Percentiles rank a stretch among this genome's conserved stretches.
Conservation (phyloP, 2,113 vertebrate genomes). For the Sceloporus undulatus region DNA sequence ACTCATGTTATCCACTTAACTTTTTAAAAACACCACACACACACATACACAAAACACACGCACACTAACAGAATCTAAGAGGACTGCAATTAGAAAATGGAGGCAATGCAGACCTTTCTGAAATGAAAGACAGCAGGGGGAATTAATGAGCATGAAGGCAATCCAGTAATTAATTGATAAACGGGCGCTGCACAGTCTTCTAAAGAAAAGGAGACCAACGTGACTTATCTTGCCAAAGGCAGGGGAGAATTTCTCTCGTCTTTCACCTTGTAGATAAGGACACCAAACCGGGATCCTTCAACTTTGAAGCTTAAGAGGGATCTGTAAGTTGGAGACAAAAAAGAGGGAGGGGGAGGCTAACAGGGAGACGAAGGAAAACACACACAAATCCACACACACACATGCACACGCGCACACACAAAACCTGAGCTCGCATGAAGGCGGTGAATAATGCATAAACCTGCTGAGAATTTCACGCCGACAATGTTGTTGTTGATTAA, state of each 20-base stretch:
- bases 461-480: slow-evolving; percentile 10
- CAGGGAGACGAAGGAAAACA: no score
- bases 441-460: slow-evolving; percentile 6
- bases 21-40: background rate
- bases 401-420: background rate
- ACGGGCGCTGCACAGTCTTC: slow-evolving; percentile 63
- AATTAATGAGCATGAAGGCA: slow-evolving; percentile 67
- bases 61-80: slow-evolving; percentile 16
- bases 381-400: no score
- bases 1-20: slow-evolving; percentile 38
- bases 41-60: slow-evolving; percentile 21
- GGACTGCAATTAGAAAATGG: slow-evolving; percentile 43
- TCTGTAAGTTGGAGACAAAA: slow-evolving; percentile 42
- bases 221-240: slow-evolving; percentile 70
- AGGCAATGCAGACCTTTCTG: slow-evolving; percentile 52
- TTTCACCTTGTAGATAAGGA: slow-evolving; percentile 76
- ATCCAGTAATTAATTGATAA: slow-evolving; percentile 77
- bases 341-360: background rate
- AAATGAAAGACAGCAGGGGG: slow-evolving; percentile 58
- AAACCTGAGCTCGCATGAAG: background rate
- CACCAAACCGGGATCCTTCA: background rate
- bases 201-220: slow-evolving; percentile 61
- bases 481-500: slow-evolving; percentile 31
- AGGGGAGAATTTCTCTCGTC: slow-evolving; percentile 58
- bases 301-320: slow-evolving; percentile 20